Evolutionary conservation across 2,888 invertebrate species (phyloP).

Genomic region (Acanthosoma haemorrhoidale): DNA sequence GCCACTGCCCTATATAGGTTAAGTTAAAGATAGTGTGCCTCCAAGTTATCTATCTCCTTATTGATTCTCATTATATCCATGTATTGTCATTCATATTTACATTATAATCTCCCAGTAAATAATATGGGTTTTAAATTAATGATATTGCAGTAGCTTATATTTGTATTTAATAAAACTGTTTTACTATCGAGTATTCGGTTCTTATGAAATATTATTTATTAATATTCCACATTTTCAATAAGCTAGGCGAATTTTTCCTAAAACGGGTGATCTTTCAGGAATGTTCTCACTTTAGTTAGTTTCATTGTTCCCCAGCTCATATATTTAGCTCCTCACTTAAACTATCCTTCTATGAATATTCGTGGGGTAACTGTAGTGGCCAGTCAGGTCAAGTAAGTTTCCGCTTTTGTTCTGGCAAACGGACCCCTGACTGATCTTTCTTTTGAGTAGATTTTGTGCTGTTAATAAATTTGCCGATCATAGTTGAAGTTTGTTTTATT

Average conservation of each 20-base stretch:
- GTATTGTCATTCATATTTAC: neutral
- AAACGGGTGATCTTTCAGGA: neutral
- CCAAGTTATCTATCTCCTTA: neutral
- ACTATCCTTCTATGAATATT: neutral
- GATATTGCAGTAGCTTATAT: neutral
- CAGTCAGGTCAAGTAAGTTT: neutral
- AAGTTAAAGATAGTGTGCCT: neutral
- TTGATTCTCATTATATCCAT: neutral
- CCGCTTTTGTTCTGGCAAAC: neutral
- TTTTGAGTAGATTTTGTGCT: neutral
- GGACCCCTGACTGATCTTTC: neutral
- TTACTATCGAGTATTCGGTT: neutral
- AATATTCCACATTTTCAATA: neutral
- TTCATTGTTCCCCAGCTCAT: too few relatives aligned
- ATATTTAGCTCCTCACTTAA: neutral
- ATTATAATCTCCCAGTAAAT: neutral
- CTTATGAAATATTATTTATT: neutral
- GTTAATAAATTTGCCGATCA: neutral
- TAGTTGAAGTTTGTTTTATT: neutral
- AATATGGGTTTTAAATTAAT: neutral
- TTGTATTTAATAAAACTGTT: neutral
- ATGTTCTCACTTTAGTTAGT: too few relatives aligned
- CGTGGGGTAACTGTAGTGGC: neutral
- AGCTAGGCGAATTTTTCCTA: neutral
- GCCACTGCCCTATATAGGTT: neutral